phyloP scores from a whole-genome alignment of 2,797 vertebrate genomes.

The Toxotes lorentzi region DNA sequence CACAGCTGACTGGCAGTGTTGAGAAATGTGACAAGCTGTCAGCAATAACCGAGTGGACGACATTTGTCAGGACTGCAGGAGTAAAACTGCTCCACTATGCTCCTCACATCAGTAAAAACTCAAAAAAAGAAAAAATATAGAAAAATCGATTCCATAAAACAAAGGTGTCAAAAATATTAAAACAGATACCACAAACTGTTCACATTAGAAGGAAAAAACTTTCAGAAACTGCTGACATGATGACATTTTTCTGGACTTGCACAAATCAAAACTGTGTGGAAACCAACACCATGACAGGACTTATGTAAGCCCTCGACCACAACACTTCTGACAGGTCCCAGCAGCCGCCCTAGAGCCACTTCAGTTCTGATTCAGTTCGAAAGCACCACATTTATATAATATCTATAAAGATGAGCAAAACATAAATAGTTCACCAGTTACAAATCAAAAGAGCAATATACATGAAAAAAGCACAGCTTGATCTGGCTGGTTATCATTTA shows the following conservation, averaged over 20 bases:
- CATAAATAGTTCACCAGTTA: neutral
- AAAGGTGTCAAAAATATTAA: neutral
- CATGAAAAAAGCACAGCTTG: no score
- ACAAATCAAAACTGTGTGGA: conserved; percentile 2
- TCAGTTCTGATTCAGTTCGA: conserved; percentile 26
- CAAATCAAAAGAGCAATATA: no score
- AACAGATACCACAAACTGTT: no score
- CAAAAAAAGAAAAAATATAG: neutral
- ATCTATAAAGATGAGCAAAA: neutral
- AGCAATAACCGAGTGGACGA: conserved; percentile 20
- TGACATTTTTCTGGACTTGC: conserved; percentile 19
- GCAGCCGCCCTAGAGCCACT: conserved; percentile 11
- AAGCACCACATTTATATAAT: neutral
- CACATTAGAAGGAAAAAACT: neutral
- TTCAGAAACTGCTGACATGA: conserved; percentile 16
- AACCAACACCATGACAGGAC: conserved; percentile 15
- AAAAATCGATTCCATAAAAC: neutral
- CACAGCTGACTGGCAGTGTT: conserved; percentile 5
- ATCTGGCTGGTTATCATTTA: no score
- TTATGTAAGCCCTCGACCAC: conserved; percentile 16
- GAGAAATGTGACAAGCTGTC: conserved; percentile 21
- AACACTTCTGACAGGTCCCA: conserved; percentile 27
- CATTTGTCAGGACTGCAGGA: conserved; percentile 30
- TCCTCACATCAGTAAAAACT: neutral
- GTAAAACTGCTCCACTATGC: conserved; percentile 9